Base-by-base conservation (phyloP, 1,140 invertebrate genomes). In the Lysiphlebus fabarum region DNA sequence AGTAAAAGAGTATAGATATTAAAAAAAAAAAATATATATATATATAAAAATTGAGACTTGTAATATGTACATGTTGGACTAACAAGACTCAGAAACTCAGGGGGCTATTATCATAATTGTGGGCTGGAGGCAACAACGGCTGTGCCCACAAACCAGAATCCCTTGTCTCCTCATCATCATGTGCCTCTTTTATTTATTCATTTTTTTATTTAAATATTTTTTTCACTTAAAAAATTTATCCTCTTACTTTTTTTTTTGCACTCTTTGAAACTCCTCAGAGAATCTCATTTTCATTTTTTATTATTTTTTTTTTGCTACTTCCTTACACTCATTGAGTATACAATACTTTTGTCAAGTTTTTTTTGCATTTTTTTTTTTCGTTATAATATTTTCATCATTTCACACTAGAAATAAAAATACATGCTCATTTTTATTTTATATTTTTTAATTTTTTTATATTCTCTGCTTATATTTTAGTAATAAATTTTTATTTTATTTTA, bases 121-220 rank as follows among this genome's bases (percentile, higher is more conserved):
- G 71, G 75, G 72, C 73, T 77, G 72, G 73, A 73, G 73, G 74
- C 75, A 77, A 66, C 72, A 77, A 66, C 72, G 73, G 70, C 70
- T 77, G 72, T 78, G 67, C 76, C 76, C 74, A 78, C 77, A 78
- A 78, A 79, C 77, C 76, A 78, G 77, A 79, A 78, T 79, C 70
- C 70, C 69, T 75, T 26, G 17, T 26, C 69, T 70, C 70, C 74
- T 73, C 74, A 71, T 79, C 75, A 73, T 75, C 70, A 63, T 68
- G 66, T 33, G 47, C 47, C 17, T 49, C 47, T 26, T 47, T 47
- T 26, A 26, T 11, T 49, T 49, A 49, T 49, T 17, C 47, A 9
- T 33, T 33, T 49, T 34, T 64, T 70, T 67, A 64, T 68, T 66
- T 55, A 38, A 61, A 49, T 64, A 61, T 64, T 67, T 67, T 66